Percentiles rank a stretch among this genome's conserved stretches.
These are phyloP conservation scores for Tupaia chinensis DNA, from an alignment of 2,113 vertebrate species.

Conservation along the genomic window DNA sequence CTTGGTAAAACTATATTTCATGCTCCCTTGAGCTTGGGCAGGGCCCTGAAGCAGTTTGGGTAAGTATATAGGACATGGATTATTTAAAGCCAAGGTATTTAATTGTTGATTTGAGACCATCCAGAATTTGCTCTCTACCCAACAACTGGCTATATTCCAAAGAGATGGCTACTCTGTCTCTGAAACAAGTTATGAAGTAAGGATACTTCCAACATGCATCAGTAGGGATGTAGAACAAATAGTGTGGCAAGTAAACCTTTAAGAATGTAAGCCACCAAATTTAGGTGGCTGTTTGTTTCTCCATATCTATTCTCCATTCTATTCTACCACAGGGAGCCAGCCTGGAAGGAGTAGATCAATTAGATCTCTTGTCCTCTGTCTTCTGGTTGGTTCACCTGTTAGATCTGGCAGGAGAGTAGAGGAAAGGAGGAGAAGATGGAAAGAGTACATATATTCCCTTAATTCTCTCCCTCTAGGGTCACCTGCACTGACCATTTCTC, in stretches of 20 bases:
- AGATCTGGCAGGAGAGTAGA: neutral
- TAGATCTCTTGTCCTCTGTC: neutral
- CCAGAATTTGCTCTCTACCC: neutral
- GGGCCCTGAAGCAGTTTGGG: neutral
- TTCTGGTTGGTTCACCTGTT: neutral
- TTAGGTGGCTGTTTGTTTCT: neutral
- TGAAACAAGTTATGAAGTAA: neutral
- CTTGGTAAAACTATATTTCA: neutral
- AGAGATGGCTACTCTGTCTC: neutral
- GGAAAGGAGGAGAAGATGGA: neutral
- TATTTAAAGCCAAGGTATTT: neutral
- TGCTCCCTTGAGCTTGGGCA: neutral
- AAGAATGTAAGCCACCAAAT: neutral
- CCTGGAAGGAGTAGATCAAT: neutral
- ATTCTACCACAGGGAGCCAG: neutral
- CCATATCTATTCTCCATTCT: neutral
- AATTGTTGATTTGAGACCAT: neutral
- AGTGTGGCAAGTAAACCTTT: neutral
- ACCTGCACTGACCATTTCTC: neutral
- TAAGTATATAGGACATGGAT: neutral
- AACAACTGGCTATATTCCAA: neutral
- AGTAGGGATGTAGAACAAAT: too few relatives aligned
- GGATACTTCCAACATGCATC: too few relatives aligned
- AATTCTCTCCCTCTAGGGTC: neutral
- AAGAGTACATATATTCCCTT: neutral